Conservation (phyloP, 2,797 vertebrate genomes). For the Gallirallus australis region DNA sequence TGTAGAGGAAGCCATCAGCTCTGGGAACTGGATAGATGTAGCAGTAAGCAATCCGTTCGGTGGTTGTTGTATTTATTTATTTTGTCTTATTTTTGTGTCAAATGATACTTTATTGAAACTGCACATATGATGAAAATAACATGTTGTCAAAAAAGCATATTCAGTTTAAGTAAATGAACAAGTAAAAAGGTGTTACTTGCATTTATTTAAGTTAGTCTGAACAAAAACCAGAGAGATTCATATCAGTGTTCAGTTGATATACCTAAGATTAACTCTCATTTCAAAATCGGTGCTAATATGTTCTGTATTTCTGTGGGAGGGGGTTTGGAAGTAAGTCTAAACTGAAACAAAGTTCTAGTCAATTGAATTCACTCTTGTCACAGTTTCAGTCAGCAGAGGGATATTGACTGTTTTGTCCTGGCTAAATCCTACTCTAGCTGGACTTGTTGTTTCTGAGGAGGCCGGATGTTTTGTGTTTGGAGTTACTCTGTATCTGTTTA, state of each 20-base stretch:
- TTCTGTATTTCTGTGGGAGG: neutral
- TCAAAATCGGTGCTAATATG: neutral
- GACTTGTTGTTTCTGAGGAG: neutral
- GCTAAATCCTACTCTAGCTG: neutral
- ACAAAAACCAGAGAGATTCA: neutral
- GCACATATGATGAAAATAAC: neutral
- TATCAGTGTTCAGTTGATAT: neutral
- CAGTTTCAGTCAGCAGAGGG: neutral
- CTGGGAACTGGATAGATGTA: slow-evolving; percentile 91
- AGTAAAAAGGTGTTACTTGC: neutral
- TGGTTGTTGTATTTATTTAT: neutral
- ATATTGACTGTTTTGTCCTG: neutral
- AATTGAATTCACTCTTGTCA: accelerated
- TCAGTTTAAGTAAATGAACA: neutral
- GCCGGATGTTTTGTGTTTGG: neutral
- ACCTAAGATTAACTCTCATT: neutral
- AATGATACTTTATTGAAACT: neutral
- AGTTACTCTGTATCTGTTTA: neutral
- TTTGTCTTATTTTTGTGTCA: neutral
- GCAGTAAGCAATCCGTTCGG: slow-evolving; percentile 78
- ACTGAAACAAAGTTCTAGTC: neutral
- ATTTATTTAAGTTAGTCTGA: neutral
- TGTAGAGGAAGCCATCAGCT: slow-evolving; percentile 93
- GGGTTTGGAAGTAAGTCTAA: neutral
- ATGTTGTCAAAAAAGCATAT: neutral